Conservation (phyloP, 2,113 vertebrate species). For the Irena cyanogastra region DNA sequence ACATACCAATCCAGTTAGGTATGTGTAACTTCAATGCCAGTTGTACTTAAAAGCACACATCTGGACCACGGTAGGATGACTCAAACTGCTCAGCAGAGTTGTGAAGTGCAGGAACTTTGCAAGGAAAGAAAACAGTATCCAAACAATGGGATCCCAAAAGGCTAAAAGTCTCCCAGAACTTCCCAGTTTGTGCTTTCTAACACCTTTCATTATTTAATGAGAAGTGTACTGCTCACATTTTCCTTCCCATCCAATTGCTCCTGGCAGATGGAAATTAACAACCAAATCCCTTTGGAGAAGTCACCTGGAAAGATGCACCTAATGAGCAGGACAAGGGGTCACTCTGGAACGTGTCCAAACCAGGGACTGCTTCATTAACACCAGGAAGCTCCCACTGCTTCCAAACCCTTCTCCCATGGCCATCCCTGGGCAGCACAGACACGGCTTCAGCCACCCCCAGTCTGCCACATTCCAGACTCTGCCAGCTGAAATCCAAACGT, state of each 20-base stretch:
- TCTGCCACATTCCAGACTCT: not conserved
- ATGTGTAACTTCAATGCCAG: constrained; percentile 50
- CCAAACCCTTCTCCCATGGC: not conserved
- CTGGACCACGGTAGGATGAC: constrained; percentile 32
- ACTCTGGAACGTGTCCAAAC: not conserved
- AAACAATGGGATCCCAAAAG: not conserved
- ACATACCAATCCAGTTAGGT: constrained; percentile 58
- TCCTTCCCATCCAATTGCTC: not conserved
- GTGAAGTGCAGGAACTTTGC: not conserved
- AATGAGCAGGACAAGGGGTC: not conserved
- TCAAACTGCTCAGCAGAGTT: not conserved
- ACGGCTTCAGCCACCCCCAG: not conserved
- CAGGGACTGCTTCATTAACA: not conserved
- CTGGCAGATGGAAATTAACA: not conserved
- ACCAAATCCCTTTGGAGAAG: constrained; percentile 25
- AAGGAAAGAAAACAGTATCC: not conserved
- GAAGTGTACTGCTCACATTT: not conserved
- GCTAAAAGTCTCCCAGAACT: not conserved
- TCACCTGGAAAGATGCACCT: constrained; percentile 7
- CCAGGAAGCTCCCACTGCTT: not conserved
- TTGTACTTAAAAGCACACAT: constrained; percentile 53
- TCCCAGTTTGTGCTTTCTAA: not conserved
- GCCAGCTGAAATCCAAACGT: not conserved
- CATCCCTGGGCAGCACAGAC: not conserved
- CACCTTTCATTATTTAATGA: not conserved